phyloP scores from a whole-genome alignment of 2,113 vertebrate genomes.

The Catharus minimus region DNA sequence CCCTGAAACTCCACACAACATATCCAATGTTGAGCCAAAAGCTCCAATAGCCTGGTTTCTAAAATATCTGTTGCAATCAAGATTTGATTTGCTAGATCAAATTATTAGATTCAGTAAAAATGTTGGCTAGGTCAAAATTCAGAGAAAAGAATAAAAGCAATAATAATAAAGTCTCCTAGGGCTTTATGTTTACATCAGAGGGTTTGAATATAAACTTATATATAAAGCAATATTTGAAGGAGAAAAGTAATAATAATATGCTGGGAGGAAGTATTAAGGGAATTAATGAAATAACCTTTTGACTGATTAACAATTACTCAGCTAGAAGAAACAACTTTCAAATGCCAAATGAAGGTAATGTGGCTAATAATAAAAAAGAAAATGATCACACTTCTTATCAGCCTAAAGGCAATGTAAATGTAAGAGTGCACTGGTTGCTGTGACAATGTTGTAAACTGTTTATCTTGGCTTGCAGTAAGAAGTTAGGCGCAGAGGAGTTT shows the following conservation, averaged over 20 bases:
- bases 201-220: not conserved
- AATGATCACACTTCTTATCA: not conserved
- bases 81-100: slow-evolving; percentile 12
- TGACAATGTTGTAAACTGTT: not conserved
- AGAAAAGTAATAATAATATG: not conserved
- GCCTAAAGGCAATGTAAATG: not conserved
- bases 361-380: slow-evolving; percentile 9
- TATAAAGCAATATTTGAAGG: slow-evolving; percentile 6
- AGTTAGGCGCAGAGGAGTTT: not conserved
- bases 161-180: slow-evolving; percentile 1
- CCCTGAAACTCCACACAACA: not conserved
- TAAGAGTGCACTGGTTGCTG: not conserved
- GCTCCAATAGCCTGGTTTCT: not conserved
- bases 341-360: not conserved
- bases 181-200: not conserved
- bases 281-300: slow-evolving; percentile 16
- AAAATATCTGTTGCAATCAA: not conserved
- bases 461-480: not conserved
- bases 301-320: slow-evolving; percentile 9
- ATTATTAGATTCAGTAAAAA: not conserved
- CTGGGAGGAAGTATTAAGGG: not conserved
- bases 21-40: not conserved
- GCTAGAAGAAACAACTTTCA: not conserved
- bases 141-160: slow-evolving; percentile 1
- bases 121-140: not conserved